A percentile compares a stretch with the other conserved stretches of the same genome.
Conservation (phyloP, 2,888 invertebrate genomes). For the Eugnorisma glareosa region DNA sequence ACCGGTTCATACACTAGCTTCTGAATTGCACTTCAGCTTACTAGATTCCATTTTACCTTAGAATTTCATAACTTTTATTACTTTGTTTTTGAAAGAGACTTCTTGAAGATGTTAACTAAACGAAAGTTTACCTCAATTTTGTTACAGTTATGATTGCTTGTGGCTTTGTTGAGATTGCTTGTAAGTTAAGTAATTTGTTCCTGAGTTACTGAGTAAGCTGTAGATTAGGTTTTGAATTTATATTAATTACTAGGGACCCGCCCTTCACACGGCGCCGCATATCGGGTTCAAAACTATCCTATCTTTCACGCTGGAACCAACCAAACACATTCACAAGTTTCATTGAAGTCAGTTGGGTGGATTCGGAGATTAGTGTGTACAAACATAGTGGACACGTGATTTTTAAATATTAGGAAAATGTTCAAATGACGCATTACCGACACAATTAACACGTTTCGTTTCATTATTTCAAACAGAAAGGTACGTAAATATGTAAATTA, state of each 20-base stretch:
- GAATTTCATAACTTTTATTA: slow-evolving; percentile 67
- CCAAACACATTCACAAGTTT: neutral
- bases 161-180: slow-evolving; percentile 50
- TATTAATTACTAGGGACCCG: neutral
- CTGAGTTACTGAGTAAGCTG: slow-evolving; percentile 27
- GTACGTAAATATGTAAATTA: neutral
- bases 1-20: slow-evolving; percentile 73
- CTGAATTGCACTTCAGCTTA: slow-evolving; percentile 79
- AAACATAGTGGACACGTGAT: neutral
- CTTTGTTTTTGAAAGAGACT: slow-evolving; percentile 58
- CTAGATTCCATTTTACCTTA: slow-evolving; percentile 61
- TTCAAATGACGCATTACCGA: neutral
- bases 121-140: slow-evolving; percentile 43
- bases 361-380: neutral
- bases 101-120: slow-evolving; percentile 51
- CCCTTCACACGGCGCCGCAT: neutral
- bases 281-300: neutral
- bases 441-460: neutral
- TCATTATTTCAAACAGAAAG: neutral
- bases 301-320: neutral
- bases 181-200: slow-evolving; percentile 35
- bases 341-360: neutral
- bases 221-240: slow-evolving; percentile 22
- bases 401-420: neutral
- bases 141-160: slow-evolving; percentile 41